These are phyloP conservation scores for Idaea biselata DNA, from an alignment of 2,888 invertebrate genomes.

Conservation along the genomic window DNA sequence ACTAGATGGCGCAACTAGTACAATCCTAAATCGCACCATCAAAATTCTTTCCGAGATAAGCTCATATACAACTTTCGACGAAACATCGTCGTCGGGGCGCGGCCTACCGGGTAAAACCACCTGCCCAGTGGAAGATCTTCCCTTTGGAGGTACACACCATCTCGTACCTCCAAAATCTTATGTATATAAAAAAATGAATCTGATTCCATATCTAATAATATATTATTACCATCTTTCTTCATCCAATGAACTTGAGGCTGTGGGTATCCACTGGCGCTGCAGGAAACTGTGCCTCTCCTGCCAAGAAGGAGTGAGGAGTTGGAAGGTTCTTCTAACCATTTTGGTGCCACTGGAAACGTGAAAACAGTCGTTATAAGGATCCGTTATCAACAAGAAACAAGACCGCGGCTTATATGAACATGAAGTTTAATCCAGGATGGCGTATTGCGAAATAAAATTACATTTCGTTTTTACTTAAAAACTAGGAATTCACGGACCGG, in stretches of 20 bases:
- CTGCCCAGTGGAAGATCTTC: no score
- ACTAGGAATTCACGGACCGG: no score
- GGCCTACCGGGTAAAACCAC: no score
- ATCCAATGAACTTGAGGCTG: conserved; percentile 88
- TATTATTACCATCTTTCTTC: conserved; percentile 88
- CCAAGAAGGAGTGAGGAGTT: conserved; percentile 88
- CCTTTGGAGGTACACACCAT: no score
- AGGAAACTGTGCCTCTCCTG: conserved; percentile 85
- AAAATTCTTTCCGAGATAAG: no score
- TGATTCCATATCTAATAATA: not conserved
- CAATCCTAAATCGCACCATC: no score
- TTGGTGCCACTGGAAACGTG: conserved; percentile 84
- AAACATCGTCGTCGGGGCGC: no score
- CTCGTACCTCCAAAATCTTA: no score
- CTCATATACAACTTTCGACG: no score
- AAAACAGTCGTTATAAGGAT: not conserved
- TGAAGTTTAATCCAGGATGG: not conserved
- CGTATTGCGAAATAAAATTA: not conserved
- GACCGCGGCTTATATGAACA: not conserved
- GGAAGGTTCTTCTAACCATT: conserved; percentile 87
- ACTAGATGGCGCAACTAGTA: no score
- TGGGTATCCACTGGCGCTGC: conserved; percentile 90
- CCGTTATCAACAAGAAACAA: not conserved
- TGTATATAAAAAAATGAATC: no score
- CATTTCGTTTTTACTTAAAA: no score